phyloP scores from a whole-genome alignment of 2,113 vertebrate species.

The Murina feae region DNA sequence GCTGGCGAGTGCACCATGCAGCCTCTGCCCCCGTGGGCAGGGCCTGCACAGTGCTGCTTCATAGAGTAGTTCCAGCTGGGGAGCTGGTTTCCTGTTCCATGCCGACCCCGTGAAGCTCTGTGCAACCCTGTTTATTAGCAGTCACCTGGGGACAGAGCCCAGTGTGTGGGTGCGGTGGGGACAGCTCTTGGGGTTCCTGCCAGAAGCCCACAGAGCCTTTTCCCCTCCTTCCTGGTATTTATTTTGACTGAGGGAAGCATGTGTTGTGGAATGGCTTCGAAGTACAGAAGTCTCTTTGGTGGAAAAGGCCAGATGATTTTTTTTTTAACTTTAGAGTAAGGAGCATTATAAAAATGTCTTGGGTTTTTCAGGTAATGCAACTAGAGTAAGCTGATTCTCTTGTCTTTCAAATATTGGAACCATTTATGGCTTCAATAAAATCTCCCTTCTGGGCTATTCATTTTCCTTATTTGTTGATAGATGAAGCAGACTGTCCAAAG shows the following conservation, averaged over 20 bases:
- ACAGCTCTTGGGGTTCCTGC: not conserved
- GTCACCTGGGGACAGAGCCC: not conserved
- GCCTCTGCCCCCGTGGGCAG: not conserved
- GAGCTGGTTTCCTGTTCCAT: not conserved
- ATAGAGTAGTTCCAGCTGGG: rapidly evolving
- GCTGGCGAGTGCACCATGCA: not conserved
- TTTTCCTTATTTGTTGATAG: not conserved
- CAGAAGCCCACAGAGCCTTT: not conserved
- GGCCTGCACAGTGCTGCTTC: rapidly evolving
- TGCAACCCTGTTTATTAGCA: not conserved
- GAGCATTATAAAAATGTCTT: not conserved
- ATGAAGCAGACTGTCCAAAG: not conserved
- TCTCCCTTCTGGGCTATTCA: not conserved
- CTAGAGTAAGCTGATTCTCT: not conserved
- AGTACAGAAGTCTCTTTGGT: not conserved
- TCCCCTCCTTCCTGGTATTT: not conserved
- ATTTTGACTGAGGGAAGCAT: not conserved
- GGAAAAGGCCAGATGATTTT: not conserved
- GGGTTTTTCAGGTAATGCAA: not conserved
- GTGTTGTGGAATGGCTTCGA: not conserved
- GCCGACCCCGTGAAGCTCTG: not conserved
- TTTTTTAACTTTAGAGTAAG: not conserved
- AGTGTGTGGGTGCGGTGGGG: not conserved
- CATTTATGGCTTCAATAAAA: not conserved
- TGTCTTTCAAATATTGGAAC: not conserved